phyloP scores from a whole-genome alignment of 2,797 vertebrate genomes.

The Kryptopterus vitreolus region DNA sequence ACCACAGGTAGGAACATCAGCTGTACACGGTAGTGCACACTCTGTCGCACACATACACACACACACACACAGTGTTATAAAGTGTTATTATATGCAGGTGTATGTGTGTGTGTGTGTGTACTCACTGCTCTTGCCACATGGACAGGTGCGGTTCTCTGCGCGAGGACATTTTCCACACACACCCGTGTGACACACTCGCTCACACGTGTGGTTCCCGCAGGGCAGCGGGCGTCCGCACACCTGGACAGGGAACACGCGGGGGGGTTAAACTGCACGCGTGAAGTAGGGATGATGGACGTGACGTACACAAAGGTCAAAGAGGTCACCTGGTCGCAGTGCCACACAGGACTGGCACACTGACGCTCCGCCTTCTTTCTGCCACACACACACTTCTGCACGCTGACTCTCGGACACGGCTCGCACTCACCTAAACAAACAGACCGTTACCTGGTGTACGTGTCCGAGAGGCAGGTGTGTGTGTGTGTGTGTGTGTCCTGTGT shows the following conservation, averaged over 20 bases:
- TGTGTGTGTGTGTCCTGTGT: neutral
- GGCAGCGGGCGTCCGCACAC: slow-evolving; percentile 81
- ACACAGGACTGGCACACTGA: slow-evolving; percentile 84
- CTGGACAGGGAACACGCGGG: slow-evolving; percentile 62
- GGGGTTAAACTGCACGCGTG: neutral
- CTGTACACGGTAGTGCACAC: slow-evolving; percentile 88
- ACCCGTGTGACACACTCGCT: slow-evolving; percentile 82
- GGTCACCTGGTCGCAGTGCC: slow-evolving; percentile 85
- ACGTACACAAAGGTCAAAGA: neutral
- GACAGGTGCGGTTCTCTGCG: slow-evolving; percentile 86
- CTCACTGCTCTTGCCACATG: slow-evolving; percentile 78
- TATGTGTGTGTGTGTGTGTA: slow-evolving; percentile 15
- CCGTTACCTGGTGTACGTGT: slow-evolving; percentile 53
- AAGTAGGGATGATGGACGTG: neutral
- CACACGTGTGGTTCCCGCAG: slow-evolving; percentile 92
- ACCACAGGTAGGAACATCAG: slow-evolving; percentile 88
- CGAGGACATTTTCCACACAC: slow-evolving; percentile 89
- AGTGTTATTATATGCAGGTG: neutral
- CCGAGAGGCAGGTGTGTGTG: slow-evolving; percentile 61
- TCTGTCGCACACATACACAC: slow-evolving; percentile 65
- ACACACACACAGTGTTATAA: slow-evolving; percentile 32
- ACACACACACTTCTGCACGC: slow-evolving; percentile 86
- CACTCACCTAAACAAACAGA: slow-evolving; percentile 73
- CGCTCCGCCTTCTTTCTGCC: slow-evolving; percentile 77
- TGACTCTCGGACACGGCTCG: slow-evolving; percentile 85